phyloP scores from a whole-genome alignment of 2,113 vertebrate species.

The Leptosomus discolor region DNA sequence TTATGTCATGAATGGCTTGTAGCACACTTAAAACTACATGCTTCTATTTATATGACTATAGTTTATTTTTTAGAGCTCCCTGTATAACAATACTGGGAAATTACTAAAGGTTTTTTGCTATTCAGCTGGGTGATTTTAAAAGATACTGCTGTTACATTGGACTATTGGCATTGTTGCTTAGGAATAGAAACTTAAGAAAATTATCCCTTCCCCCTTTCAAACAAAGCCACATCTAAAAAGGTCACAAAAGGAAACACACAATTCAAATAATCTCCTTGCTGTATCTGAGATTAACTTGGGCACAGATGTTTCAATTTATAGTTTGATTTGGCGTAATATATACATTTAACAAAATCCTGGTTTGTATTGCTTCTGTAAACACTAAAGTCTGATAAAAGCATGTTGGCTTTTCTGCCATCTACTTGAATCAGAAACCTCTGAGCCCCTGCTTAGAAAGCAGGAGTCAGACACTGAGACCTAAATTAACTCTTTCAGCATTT shows the following conservation, averaged over 20 bases:
- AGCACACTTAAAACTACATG: slow-evolving; percentile 52
- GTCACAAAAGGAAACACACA: slow-evolving; percentile 74
- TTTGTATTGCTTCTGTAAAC: slow-evolving; percentile 80
- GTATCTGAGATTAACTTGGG: slow-evolving; percentile 74
- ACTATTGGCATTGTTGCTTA: slow-evolving; percentile 57
- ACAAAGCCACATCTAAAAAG: slow-evolving; percentile 69
- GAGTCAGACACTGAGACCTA: neutral
- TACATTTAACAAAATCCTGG: slow-evolving; percentile 78
- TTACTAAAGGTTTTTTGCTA: slow-evolving; percentile 67
- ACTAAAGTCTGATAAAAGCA: slow-evolving; percentile 73
- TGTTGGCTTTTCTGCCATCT: slow-evolving; percentile 74
- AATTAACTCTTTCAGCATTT: slow-evolving; percentile 65
- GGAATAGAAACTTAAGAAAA: slow-evolving; percentile 70
- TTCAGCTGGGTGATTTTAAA: slow-evolving; percentile 69
- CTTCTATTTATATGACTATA: slow-evolving; percentile 66
- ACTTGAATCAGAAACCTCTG: slow-evolving; percentile 55
- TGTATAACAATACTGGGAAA: slow-evolving; percentile 69
- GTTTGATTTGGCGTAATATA: slow-evolving; percentile 75
- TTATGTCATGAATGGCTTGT: slow-evolving; percentile 66
- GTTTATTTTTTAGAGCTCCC: slow-evolving; percentile 69
- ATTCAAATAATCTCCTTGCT: slow-evolving; percentile 74
- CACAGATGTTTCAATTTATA: slow-evolving; percentile 81
- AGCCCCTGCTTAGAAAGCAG: slow-evolving; percentile 44
- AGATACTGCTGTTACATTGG: slow-evolving; percentile 49
- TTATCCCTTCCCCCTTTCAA: slow-evolving; percentile 50